Base-by-base conservation (phyloP, 2,797 vertebrate genomes). In the Sebastes glaucus region DNA sequence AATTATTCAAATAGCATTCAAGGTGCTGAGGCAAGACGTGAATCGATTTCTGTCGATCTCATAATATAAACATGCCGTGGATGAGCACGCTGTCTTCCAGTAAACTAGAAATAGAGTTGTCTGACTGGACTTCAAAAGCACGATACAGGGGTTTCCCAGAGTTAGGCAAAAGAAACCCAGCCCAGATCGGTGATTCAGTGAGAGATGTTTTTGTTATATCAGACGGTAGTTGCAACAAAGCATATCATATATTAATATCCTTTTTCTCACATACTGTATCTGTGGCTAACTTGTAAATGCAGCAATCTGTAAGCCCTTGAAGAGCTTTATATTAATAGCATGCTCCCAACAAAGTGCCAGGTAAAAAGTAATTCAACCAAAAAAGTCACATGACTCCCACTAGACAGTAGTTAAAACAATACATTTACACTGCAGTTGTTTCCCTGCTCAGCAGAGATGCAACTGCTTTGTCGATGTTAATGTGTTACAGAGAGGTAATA, bases 401-500 rank as follows among this genome's bases (percentile, higher is more conserved):
- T 5, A 1, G 18, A 55, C 30, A 13, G 11, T 16, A 28, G 56
- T 63, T 16, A 7, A 38, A 64, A 53, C 22, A 33, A 23, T 22
- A 14, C 20, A n/a, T 13, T 64, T 32, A 27, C 30, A 46, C 33
- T 63, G 6, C 7, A 35, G 2, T 67, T 38, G 13, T 68, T 63
- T 74, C 57, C 63, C 28, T 46, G n/a, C 7, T 76, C n/a, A 23
- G 14, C 9, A 1, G 16, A 60, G 18, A 42, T 61, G 25, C 13
- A 46, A 8, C 9, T 42, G 30, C 56, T 72, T 62, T 18, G 62
- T 79, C 53, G 63, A 2, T 71, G 80, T 60, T 52, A 71, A 70
- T 77, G 74, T 85, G 61, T 80, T 13, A 52, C 27, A 73, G 35
- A 38, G 23, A 65, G 57, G 53, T 65, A n/a, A 59, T 73, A 69